phyloP scores from a whole-genome alignment of 2,888 invertebrate species.

The Thereva nobilitata region DNA sequence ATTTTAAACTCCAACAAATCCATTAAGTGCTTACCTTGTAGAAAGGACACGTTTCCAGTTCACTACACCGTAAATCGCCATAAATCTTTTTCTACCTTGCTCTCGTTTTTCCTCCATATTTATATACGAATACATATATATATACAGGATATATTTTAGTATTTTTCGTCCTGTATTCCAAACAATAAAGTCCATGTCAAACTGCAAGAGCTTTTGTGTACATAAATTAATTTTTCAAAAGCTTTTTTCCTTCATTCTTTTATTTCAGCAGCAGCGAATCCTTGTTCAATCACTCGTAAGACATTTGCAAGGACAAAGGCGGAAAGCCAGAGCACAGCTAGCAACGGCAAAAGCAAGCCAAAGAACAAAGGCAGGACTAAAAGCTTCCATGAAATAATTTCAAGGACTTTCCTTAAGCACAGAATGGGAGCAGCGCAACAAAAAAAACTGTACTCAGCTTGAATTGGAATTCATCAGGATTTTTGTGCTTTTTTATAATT shows the following conservation, averaged over 20 bases:
- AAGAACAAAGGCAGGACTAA: conserved; percentile 31
- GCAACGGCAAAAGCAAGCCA: neutral
- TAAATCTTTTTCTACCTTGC: too few species aligned
- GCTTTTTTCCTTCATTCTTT: conserved; percentile 18
- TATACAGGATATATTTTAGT: conserved; percentile 21
- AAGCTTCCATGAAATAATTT: conserved; percentile 33
- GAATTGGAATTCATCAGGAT: conserved; percentile 26
- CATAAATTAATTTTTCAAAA: conserved; percentile 30
- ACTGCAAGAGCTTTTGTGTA: conserved; percentile 26
- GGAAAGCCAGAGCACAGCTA: too few species aligned
- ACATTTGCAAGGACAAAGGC: conserved; percentile 23
- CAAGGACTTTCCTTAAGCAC: conserved; percentile 27
- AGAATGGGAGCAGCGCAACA: neutral
- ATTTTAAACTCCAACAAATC: too few species aligned
- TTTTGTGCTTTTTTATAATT: conserved; percentile 23
- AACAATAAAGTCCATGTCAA: conserved; percentile 21
- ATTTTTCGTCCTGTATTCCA: conserved; percentile 11
- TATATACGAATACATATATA: too few species aligned
- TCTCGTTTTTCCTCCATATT: too few species aligned
- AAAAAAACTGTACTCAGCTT: conserved; percentile 21
- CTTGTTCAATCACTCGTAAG: conserved; percentile 33
- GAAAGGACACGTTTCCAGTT: conserved; percentile 16
- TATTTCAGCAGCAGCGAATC: conserved; percentile 27
- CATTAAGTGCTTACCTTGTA: conserved; percentile 12
- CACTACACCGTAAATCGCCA: conserved; percentile 4